Evolutionary conservation across 2,888 invertebrate species (phyloP).

Genomic region (Apodemia zela): DNA sequence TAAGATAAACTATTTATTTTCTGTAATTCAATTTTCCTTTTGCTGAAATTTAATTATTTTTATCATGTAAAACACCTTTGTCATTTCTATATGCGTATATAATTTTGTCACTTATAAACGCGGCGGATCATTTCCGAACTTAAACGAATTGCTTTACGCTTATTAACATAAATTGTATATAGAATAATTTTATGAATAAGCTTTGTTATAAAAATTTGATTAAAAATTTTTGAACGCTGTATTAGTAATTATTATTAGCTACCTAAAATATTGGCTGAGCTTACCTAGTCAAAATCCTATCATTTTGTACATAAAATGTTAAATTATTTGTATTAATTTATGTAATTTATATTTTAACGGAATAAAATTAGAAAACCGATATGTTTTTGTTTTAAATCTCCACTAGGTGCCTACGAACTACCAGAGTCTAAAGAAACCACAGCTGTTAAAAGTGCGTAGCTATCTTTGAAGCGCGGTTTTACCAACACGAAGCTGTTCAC

Average conservation of each 20-base stretch:
- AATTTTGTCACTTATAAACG: conserved; percentile 4
- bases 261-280: conserved; percentile 49
- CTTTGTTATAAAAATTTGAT: conserved; percentile 14
- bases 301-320: conserved; percentile 75
- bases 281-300: conserved; percentile 69
- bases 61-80: conserved; percentile 2
- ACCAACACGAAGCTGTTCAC: too few relatives aligned
- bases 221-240: background rate
- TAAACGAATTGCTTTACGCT: conserved; percentile 18
- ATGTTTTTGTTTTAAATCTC: background rate
- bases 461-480: too few relatives aligned
- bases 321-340: conserved; percentile 53
- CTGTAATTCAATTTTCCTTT: conserved; percentile 15
- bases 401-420: too few relatives aligned
- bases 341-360: conserved; percentile 61
- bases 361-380: conserved; percentile 56
- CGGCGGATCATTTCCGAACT: conserved; percentile 16
- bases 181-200: conserved; percentile 18
- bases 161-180: conserved; percentile 23
- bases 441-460: too few relatives aligned
- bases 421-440: too few relatives aligned
- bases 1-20: conserved; percentile 11
- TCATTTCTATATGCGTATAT: conserved; percentile 3
- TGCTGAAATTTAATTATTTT: conserved; percentile 18
- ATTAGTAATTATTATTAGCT: conserved; percentile 1